phyloP scores from a whole-genome alignment of 2,113 vertebrate genomes.

The Chionodraco myersi region DNA sequence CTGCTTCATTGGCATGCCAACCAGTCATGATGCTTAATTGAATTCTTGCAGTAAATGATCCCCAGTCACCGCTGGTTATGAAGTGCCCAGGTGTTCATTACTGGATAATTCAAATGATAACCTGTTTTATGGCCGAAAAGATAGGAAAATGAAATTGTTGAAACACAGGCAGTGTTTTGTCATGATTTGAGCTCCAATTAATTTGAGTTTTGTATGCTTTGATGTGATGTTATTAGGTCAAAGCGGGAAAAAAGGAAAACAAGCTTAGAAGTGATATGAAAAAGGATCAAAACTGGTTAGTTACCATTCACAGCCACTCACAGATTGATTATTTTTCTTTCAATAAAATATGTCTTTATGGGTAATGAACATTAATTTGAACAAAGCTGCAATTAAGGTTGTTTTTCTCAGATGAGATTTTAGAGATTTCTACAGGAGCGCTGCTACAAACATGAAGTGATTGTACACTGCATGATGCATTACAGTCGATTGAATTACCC shows the following conservation, averaged over 20 bases:
- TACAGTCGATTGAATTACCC: not conserved
- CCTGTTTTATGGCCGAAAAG: conserved; percentile 13
- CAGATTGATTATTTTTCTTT: too few relatives aligned
- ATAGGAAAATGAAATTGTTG: conserved; percentile 18
- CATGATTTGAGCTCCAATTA: conserved; percentile 23
- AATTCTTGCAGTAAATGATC: conserved; percentile 54
- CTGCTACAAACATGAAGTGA: too few relatives aligned
- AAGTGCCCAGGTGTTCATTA: conserved; percentile 63
- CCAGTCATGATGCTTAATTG: conserved; percentile 43
- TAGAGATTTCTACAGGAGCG: too few relatives aligned
- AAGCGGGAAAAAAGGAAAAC: not conserved
- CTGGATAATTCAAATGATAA: conserved; percentile 50
- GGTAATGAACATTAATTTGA: not conserved
- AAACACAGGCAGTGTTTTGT: conserved; percentile 26
- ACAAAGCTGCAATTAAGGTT: not conserved
- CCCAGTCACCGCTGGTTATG: conserved; percentile 41
- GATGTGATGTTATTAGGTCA: not conserved
- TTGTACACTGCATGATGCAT: too few relatives aligned
- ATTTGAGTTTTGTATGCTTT: conserved; percentile 12
- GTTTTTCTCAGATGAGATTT: not conserved
- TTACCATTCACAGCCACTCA: too few relatives aligned
- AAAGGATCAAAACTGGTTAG: not conserved
- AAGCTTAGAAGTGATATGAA: conserved; percentile 20
- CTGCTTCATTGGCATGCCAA: conserved; percentile 17
- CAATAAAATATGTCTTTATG: too few relatives aligned